Evolutionary conservation across 2,113 vertebrate species (phyloP).

Genomic region (Pelvicachromis taeniatus): DNA sequence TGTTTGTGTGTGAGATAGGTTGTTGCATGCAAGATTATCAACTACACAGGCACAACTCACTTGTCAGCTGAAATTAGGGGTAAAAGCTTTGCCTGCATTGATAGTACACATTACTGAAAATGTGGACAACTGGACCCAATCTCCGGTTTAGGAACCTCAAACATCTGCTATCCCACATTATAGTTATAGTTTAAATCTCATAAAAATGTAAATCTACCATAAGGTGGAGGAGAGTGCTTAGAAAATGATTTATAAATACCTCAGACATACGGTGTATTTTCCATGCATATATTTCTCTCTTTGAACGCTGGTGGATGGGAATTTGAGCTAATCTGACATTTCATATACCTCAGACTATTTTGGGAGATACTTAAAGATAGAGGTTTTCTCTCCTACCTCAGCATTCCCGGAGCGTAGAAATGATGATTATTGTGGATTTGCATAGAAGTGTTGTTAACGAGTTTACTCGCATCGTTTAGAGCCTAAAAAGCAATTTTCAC

Average conservation of each 20-base stretch:
- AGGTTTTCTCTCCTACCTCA: constrained; percentile 28
- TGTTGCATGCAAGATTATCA: neutral
- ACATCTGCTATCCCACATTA: constrained; percentile 42
- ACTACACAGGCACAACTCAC: neutral
- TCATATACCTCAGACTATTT: constrained; percentile 48
- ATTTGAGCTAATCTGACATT: constrained; percentile 56
- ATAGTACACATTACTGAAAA: constrained; percentile 17
- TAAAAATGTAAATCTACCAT: constrained; percentile 67
- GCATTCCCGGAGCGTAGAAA: constrained; percentile 1
- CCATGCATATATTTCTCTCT: constrained; percentile 35
- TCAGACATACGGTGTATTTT: constrained; percentile 45
- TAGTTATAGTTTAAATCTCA: constrained; percentile 37
- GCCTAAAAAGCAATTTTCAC: constrained; percentile 36
- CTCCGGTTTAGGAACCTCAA: constrained; percentile 5
- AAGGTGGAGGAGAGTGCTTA: constrained; percentile 22
- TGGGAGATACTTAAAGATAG: constrained; percentile 40
- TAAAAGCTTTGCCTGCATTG: neutral
- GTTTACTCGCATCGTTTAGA: constrained; percentile 36
- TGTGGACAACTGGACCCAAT: constrained; percentile 33
- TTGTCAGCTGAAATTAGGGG: neutral
- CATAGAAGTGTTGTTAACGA: constrained; percentile 29
- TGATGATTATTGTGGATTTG: constrained; percentile 34
- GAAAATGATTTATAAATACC: constrained; percentile 49
- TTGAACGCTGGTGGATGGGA: constrained; percentile 46
- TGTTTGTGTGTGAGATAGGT: neutral